phyloP scores from a whole-genome alignment of 2,888 invertebrate genomes.

The Meliscaeva auricollis region DNA sequence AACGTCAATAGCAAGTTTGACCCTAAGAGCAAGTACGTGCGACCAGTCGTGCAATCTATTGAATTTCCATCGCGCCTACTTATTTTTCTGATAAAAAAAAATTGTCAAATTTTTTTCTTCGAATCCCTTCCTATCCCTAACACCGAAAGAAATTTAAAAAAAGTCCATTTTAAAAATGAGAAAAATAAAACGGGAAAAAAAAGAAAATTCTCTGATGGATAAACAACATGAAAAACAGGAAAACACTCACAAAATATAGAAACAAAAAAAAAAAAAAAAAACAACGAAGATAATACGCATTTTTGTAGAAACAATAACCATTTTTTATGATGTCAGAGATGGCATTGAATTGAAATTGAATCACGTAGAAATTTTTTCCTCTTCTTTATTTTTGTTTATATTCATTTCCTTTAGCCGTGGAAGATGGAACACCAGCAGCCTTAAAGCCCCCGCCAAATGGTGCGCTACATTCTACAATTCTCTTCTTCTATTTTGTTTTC shows the following conservation, averaged over 20 bases:
- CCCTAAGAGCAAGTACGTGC: no score
- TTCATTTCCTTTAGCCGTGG: slow-evolving; percentile 25
- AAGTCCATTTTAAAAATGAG: slow-evolving; percentile 38
- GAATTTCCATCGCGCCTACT: no score
- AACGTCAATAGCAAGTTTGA: no score
- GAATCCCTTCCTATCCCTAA: not conserved
- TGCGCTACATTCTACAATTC: slow-evolving; percentile 36
- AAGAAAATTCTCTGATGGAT: slow-evolving; percentile 31
- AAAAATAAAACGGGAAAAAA: slow-evolving; percentile 34
- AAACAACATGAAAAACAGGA: slow-evolving; percentile 21
- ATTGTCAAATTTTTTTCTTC: not conserved
- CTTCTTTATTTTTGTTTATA: slow-evolving; percentile 43
- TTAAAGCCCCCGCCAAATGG: slow-evolving; percentile 45
- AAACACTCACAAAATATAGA: not conserved
- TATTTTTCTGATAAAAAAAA: no score
- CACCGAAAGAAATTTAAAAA: not conserved
- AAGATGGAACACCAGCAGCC: slow-evolving; percentile 26
- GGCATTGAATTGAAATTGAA: slow-evolving; percentile 75
- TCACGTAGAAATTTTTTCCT: slow-evolving; percentile 72
- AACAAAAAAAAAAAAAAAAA: not conserved
- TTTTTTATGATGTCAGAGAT: slow-evolving; percentile 73
- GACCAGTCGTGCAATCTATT: no score
- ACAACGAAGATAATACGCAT: slow-evolving; percentile 49
- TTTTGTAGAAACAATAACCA: slow-evolving; percentile 67
- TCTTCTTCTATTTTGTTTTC: slow-evolving; percentile 29